A percentile compares a stretch with the other conserved stretches of the same genome.
phyloP scores from a whole-genome alignment of 1,140 invertebrate genomes.

The Microvelia longipes region DNA sequence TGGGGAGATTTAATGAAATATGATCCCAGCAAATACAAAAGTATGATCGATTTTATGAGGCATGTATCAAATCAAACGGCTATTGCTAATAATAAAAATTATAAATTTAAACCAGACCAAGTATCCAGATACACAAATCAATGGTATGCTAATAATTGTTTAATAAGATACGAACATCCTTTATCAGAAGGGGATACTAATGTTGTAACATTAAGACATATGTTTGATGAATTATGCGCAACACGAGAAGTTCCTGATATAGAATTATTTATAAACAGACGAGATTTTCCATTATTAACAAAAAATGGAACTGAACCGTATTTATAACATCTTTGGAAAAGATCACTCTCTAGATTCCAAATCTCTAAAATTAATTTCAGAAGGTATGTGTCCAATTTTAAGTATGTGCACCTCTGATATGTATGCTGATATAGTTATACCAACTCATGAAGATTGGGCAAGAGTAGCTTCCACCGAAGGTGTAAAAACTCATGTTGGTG shows the following conservation, averaged over 20 bases:
- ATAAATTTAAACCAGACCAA: not conserved
- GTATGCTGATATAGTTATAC: not conserved
- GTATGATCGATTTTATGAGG: not conserved
- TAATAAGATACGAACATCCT: not conserved
- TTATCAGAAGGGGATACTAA: not conserved
- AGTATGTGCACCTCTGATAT: not conserved
- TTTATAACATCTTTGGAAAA: not conserved
- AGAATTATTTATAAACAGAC: not conserved
- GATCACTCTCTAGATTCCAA: not conserved
- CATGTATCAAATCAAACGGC: not conserved
- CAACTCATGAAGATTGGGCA: not conserved
- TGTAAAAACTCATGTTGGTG: not conserved
- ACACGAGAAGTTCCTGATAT: not conserved
- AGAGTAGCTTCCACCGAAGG: not conserved
- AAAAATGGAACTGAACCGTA: not conserved
- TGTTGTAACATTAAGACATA: not conserved
- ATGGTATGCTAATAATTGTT: not conserved
- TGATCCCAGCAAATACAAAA: not conserved
- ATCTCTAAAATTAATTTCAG: not conserved
- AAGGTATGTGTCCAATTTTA: not conserved
- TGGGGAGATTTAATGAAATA: not conserved
- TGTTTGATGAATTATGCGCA: not conserved
- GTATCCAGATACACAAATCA: not conserved
- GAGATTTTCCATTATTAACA: not conserved
- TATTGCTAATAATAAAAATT: not conserved